Conservation (phyloP, 2,113 vertebrate genomes). For the Mungos mungo region DNA sequence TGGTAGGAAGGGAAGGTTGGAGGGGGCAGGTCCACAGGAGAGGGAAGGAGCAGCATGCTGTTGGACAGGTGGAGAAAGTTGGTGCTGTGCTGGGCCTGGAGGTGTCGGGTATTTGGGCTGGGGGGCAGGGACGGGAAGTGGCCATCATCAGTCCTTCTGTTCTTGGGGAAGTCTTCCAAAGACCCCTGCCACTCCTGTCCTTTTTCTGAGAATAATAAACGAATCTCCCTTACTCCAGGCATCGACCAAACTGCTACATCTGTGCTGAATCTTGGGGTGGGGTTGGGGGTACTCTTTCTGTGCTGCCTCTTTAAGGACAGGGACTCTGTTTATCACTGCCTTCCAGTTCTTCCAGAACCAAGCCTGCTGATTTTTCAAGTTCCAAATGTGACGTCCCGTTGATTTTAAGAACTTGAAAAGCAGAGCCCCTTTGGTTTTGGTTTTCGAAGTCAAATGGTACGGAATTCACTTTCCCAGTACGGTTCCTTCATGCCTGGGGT, state of each 20-base stretch:
- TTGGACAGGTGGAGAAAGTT: background rate
- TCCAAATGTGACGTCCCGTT: background rate
- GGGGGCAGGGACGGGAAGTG: background rate
- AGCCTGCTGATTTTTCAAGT: background rate
- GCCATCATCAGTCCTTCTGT: no score
- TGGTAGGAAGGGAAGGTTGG: background rate
- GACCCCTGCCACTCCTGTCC: background rate
- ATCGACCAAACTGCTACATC: background rate
- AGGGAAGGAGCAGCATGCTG: background rate
- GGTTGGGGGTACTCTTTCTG: no score
- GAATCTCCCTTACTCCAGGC: background rate
- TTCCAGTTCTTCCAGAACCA: background rate
- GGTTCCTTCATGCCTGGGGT: background rate
- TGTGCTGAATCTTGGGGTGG: background rate
- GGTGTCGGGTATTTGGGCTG: background rate
- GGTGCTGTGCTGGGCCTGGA: background rate
- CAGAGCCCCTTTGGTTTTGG: background rate
- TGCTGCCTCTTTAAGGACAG: background rate
- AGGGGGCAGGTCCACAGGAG: background rate
- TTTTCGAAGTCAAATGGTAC: background rate
- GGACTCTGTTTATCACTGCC: background rate
- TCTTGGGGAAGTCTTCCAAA: background rate
- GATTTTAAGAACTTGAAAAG: background rate
- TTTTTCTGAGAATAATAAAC: background rate
- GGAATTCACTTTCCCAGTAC: background rate